phyloP scores from a whole-genome alignment of 2,113 vertebrate species.

The Notiomystis cincta region DNA sequence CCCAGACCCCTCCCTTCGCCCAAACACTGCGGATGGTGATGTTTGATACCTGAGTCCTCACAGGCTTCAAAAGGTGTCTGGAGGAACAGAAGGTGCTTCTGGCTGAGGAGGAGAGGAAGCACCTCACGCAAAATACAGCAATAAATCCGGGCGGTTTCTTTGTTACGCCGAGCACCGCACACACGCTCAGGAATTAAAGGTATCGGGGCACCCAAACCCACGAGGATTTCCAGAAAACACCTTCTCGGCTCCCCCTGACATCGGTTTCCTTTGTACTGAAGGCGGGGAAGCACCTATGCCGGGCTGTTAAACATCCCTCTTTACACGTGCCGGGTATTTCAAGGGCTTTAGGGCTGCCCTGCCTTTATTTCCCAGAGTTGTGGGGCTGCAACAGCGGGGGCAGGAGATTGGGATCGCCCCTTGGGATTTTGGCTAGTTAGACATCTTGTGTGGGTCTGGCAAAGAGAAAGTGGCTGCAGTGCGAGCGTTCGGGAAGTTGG shows the following conservation, averaged over 20 bases:
- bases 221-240: neutral
- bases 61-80: neutral
- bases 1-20: neutral
- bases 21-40: rapidly evolving
- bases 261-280: neutral
- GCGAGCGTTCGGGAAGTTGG: constrained; percentile 66
- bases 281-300: neutral
- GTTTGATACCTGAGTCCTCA: neutral
- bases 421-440: constrained; percentile 21
- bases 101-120: neutral
- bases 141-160: neutral
- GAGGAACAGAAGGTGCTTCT: neutral
- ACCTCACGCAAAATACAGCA: neutral
- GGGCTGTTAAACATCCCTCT: neutral
- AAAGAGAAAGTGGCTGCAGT: constrained; percentile 48
- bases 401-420: neutral
- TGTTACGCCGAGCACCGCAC: neutral
- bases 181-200: neutral
- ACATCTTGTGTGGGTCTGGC: constrained; percentile 60
- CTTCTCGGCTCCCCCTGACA: neutral
- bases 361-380: neutral
- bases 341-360: neutral
- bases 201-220: neutral
- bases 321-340: neutral
- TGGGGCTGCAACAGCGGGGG: neutral